These are phyloP conservation scores for Celastrina argiolus DNA, from an alignment of 2,888 invertebrate genomes.

Conservation along the genomic window DNA sequence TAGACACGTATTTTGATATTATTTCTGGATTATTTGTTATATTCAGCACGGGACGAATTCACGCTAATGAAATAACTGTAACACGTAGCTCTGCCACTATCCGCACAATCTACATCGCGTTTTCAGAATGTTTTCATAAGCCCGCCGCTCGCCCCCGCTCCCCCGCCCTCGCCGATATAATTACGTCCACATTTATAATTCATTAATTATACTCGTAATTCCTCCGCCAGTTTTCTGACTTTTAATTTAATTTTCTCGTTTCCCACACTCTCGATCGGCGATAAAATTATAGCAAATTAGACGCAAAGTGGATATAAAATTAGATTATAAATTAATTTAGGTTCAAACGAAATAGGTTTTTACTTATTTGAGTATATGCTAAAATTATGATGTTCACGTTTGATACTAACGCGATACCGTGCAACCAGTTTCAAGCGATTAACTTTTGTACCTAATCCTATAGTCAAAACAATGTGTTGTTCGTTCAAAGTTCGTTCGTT, in stretches of 20 bases:
- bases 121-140: neutral
- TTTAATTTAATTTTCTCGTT: slow-evolving; percentile 11
- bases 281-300: slow-evolving; percentile 1
- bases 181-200: neutral
- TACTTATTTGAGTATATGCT: no score
- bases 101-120: neutral
- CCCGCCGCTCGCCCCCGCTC: neutral
- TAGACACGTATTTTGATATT: no score
- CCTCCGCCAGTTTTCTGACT: neutral
- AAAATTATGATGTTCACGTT: no score
- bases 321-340: neutral
- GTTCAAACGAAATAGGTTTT: no score
- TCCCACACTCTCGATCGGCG: neutral
- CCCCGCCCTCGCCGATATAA: slow-evolving; percentile 5
- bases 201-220: neutral
- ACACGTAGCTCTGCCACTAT: neutral
- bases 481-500: no score
- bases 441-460: no score
- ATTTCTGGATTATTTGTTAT: no score
- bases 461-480: no score
- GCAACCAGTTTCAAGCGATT: no score
- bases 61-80: neutral
- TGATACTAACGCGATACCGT: no score
- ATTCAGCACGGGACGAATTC: neutral
- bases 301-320: neutral